Evolutionary conservation across 2,888 invertebrate genomes (phyloP).

Genomic region (Cepaea hortensis): DNA sequence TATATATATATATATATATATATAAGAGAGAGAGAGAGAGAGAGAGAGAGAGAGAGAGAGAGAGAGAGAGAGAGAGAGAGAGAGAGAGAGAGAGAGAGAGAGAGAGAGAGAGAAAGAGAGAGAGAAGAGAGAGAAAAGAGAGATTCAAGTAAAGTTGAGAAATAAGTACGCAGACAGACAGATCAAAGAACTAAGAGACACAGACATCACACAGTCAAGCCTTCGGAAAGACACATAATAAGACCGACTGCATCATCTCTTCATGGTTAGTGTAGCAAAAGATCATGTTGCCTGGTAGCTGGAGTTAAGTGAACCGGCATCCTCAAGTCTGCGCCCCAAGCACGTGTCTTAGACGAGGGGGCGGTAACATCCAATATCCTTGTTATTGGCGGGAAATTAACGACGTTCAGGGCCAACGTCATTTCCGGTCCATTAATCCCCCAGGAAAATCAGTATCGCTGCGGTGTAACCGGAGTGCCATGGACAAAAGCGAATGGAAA

Average conservation of each 20-base stretch:
- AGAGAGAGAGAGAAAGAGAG: background rate
- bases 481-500: background rate
- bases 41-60: too few relatives aligned
- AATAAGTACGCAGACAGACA: background rate
- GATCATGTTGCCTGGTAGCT: background rate
- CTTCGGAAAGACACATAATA: too few relatives aligned
- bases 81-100: background rate
- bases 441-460: constrained; percentile 5
- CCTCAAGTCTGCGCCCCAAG: background rate
- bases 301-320: background rate
- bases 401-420: constrained; percentile 31
- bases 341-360: constrained; percentile 2
- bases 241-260: too few relatives aligned
- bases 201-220: too few relatives aligned
- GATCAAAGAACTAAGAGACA: too few relatives aligned
- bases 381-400: constrained; percentile 39
- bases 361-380: background rate
- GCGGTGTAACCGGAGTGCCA: background rate
- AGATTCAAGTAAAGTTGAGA: background rate
- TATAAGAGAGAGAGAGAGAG: too few relatives aligned
- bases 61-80: background rate
- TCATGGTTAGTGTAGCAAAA: background rate
- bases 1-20: too few relatives aligned
- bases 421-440: constrained; percentile 41
- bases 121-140: background rate